A percentile compares a stretch with the other conserved stretches of the same genome.
phyloP scores from a whole-genome alignment of 1,140 invertebrate species.

The Elysia chlorotica region DNA sequence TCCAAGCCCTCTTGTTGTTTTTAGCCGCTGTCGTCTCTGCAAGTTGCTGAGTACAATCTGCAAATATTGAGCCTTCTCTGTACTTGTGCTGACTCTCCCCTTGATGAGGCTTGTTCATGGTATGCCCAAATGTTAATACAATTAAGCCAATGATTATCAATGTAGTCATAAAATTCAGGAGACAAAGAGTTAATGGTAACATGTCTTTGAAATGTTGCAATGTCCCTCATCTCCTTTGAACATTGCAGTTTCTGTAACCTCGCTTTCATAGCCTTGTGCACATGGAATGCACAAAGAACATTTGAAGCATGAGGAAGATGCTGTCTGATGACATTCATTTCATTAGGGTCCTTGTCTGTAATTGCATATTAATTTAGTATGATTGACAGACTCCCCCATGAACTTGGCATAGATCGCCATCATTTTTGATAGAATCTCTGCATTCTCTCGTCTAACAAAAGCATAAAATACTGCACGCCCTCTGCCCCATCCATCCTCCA shows the following conservation, averaged over 20 bases:
- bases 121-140: not conserved
- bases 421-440: not conserved
- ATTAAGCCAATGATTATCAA: not conserved
- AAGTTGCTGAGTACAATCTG: no score
- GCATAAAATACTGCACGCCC: constrained; percentile 1
- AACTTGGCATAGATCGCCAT: not conserved
- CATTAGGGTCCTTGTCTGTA: constrained; percentile 1
- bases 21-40: no score
- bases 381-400: not conserved
- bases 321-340: not conserved
- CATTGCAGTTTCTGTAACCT: not conserved
- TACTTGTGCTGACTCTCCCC: no score
- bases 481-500: not conserved
- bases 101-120: no score
- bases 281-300: constrained; percentile 2
- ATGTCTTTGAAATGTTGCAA: not conserved
- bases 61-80: no score
- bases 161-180: not conserved
- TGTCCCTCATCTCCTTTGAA: not conserved
- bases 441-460: not conserved
- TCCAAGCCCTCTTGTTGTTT: no score
- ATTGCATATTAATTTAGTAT: not conserved
- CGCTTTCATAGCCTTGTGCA: not conserved
- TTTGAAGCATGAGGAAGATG: not conserved
- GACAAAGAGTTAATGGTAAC: not conserved